These are phyloP conservation scores for Caenorhabditis sp. DNA, from an alignment of 2,888 invertebrate genomes.

Conservation along the genomic window DNA sequence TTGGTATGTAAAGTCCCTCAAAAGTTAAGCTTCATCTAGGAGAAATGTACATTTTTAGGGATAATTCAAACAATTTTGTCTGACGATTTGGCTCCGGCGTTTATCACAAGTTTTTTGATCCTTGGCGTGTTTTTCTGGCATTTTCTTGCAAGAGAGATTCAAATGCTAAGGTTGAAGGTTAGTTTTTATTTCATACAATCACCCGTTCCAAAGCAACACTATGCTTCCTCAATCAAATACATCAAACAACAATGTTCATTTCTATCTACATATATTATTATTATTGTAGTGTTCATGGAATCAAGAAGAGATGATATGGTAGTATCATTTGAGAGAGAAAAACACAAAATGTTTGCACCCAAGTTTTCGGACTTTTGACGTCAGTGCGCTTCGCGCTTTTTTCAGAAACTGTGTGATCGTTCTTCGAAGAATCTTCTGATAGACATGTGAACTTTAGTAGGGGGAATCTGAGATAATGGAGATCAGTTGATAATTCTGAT, in stretches of 20 bases:
- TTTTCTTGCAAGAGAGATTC: neutral
- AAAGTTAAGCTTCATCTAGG: no score
- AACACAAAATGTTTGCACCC: neutral
- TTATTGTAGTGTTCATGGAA: neutral
- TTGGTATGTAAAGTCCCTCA: neutral
- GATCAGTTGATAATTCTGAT: no score
- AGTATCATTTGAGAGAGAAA: neutral
- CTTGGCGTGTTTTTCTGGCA: neutral
- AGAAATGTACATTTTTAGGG: no score
- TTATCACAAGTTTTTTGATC: neutral
- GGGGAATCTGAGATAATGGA: no score
- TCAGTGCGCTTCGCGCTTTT: constrained; percentile 33
- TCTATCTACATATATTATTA: neutral
- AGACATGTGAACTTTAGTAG: no score
- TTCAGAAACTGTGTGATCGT: neutral
- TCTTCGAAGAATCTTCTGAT: no score
- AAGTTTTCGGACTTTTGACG: constrained; percentile 24
- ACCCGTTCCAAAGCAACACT: no score
- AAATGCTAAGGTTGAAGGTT: neutral
- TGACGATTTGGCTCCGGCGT: neutral
- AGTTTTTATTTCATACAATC: no score
- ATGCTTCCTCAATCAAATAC: neutral
- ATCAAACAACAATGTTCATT: neutral
- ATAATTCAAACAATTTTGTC: neutral
- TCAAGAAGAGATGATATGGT: neutral